A percentile compares a stretch with the other conserved stretches of the same genome.
Conservation (phyloP, 2,888 invertebrate species). For the Gastrophysa polygoni region DNA sequence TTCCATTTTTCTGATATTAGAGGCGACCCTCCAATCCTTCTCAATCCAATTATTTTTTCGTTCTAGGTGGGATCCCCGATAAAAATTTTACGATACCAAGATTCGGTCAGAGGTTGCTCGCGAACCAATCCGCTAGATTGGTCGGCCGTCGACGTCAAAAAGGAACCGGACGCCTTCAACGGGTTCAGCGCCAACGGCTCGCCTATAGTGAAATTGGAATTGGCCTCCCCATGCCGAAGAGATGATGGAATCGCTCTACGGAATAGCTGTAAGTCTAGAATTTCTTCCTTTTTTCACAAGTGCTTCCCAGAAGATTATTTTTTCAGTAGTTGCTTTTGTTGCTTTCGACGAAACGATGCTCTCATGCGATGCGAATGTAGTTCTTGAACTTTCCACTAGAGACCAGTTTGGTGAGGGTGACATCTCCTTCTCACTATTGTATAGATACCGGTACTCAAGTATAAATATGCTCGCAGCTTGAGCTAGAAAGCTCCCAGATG, state of each 20-base stretch:
- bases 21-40: too few species aligned
- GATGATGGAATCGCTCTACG: slow-evolving; percentile 48
- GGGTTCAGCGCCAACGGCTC: slow-evolving; percentile 62
- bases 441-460: too few species aligned
- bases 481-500: too few species aligned
- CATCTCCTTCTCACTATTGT: too few species aligned
- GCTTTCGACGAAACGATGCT: too few species aligned
- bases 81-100: slow-evolving; percentile 40
- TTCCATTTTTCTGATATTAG: too few species aligned
- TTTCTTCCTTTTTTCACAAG: neutral
- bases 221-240: slow-evolving; percentile 69
- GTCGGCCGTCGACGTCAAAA: slow-evolving; percentile 66
- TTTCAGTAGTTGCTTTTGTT: too few species aligned
- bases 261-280: neutral
- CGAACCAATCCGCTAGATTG: slow-evolving; percentile 73
- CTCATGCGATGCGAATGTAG: too few species aligned
- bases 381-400: too few species aligned
- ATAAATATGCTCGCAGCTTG: too few species aligned
- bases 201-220: slow-evolving; percentile 68
- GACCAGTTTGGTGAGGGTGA: too few species aligned
- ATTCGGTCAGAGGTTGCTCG: slow-evolving; percentile 64
- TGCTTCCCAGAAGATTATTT: too few species aligned
- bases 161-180: slow-evolving; percentile 65
- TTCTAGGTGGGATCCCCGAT: slow-evolving; percentile 29
- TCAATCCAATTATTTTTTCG: neutral